Evolutionary conservation across 1,140 invertebrate species (phyloP).

Genomic region (Acyrthosiphon pisum): DNA sequence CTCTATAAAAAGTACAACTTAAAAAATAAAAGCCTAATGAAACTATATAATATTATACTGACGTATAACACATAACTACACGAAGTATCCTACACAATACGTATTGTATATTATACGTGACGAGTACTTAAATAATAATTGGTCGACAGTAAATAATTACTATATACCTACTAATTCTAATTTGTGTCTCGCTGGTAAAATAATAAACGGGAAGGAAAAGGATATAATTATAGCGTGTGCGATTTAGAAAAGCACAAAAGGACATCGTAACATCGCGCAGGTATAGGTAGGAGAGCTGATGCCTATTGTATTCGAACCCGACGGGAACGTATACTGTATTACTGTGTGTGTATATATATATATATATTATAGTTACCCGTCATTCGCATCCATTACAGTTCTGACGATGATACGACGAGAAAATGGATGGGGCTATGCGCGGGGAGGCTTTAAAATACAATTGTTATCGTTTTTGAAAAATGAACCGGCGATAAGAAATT

Average conservation of each 20-base stretch:
- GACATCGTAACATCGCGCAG: background rate
- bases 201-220: background rate
- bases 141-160: background rate
- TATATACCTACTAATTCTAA: background rate
- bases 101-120: background rate
- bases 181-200: background rate
- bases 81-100: background rate
- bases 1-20: background rate
- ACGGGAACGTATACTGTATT: background rate
- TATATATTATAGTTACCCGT: background rate
- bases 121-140: background rate
- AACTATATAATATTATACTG: background rate
- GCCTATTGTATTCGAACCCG: slow-evolving; percentile 20
- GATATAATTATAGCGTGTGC: slow-evolving; percentile 7
- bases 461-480: slow-evolving; percentile 11
- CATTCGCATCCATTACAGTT: background rate
- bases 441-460: background rate
- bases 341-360: background rate
- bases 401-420: background rate
- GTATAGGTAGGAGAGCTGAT: background rate
- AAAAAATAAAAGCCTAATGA: background rate
- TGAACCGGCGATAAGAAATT: background rate
- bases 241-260: slow-evolving; percentile 21
- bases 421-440: background rate
- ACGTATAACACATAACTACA: background rate